Evolutionary conservation across 1,140 invertebrate genomes (phyloP).

Genomic region (Pogonomyrmex californicus): DNA sequence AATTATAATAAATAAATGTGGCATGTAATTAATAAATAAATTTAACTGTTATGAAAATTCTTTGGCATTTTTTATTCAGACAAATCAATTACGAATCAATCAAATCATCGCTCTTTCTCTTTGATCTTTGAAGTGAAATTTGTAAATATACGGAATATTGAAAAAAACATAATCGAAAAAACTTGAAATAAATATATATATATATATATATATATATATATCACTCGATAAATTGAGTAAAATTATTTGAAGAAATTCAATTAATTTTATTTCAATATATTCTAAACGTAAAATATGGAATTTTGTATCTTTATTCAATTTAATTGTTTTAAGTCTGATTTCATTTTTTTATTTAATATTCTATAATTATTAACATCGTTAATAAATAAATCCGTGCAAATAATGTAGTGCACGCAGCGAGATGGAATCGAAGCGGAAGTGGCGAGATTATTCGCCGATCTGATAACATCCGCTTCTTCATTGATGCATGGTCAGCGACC

Average conservation of each 20-base stretch:
- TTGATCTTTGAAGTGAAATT: background rate
- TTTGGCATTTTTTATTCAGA: background rate
- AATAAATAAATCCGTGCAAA: conserved; percentile 1
- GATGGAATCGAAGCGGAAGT: conserved; percentile 56
- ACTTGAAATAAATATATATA: too few species aligned
- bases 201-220: too few species aligned
- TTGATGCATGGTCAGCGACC: conserved; percentile 2
- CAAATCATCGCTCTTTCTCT: background rate
- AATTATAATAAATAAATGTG: background rate
- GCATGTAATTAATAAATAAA: background rate
- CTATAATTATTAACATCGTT: conserved; percentile 5
- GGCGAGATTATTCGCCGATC: conserved; percentile 46
- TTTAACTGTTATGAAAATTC: background rate
- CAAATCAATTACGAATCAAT: background rate
- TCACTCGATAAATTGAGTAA: background rate
- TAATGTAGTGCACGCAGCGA: conserved; percentile 11
- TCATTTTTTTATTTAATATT: background rate
- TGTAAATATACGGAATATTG: background rate
- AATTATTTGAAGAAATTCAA: background rate
- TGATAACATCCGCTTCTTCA: conserved; percentile 49
- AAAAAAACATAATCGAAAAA: background rate
- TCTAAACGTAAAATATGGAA: background rate
- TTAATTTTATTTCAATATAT: background rate
- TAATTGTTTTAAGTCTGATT: background rate
- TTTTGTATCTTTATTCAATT: background rate